Evolutionary conservation across 2,113 vertebrate genomes (phyloP).

Genomic region (Etheostoma spectabile): DNA sequence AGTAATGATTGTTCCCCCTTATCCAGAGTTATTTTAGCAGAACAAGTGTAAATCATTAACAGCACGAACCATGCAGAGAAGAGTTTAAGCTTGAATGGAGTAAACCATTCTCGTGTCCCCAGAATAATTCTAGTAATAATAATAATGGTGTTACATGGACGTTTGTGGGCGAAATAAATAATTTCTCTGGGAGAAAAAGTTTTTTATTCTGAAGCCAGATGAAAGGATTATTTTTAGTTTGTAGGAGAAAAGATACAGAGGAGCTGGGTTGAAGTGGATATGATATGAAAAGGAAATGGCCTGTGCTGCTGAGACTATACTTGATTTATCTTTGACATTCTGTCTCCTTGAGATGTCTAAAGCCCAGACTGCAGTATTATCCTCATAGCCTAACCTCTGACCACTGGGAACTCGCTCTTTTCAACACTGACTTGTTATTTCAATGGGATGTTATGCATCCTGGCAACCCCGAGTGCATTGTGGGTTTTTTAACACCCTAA

Average conservation of each 20-base stretch:
- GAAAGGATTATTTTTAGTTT: constrained; percentile 23
- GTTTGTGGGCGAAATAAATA: background rate
- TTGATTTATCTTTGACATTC: constrained; percentile 12
- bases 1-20: too few relatives aligned
- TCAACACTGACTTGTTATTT: background rate
- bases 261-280: constrained; percentile 19
- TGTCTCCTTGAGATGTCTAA: constrained; percentile 3
- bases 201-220: constrained; percentile 23
- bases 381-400: background rate
- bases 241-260: background rate
- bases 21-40: background rate
- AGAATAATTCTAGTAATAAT: background rate
- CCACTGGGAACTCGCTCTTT: background rate
- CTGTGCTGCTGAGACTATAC: background rate
- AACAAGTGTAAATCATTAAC: background rate
- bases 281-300: constrained; percentile 5
- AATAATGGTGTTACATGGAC: too few relatives aligned
- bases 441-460: background rate
- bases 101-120: background rate
- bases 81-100: background rate
- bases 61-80: background rate
- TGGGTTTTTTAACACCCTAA: background rate
- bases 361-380: background rate
- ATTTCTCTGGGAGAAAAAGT: background rate
- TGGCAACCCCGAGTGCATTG: background rate